Evolutionary conservation across 2,113 vertebrate species (phyloP).

Genomic region (Rhegmatorhina hoffmannsi): DNA sequence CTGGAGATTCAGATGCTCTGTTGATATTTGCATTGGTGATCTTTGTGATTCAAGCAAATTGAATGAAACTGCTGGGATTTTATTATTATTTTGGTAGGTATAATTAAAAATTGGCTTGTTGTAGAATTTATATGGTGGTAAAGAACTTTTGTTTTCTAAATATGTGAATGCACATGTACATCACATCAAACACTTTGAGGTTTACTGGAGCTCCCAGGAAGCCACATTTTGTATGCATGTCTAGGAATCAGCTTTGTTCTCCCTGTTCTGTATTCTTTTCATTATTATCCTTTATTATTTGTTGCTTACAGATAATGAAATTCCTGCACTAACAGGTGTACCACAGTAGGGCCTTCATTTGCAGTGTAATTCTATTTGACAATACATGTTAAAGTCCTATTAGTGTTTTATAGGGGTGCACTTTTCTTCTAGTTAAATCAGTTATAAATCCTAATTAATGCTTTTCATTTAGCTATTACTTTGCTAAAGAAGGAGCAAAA

Average conservation of each 20-base stretch:
- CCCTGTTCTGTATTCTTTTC: background rate
- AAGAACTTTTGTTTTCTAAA: constrained; percentile 16
- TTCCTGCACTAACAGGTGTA: background rate
- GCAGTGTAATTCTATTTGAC: constrained; percentile 4
- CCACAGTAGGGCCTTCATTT: background rate
- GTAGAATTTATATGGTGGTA: constrained; percentile 1
- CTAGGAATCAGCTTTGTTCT: constrained; percentile 26
- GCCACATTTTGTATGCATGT: background rate
- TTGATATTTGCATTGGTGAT: constrained; percentile 16
- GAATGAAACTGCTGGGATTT: background rate
- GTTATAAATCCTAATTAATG: background rate
- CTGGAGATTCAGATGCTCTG: background rate
- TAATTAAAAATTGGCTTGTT: constrained; percentile 50
- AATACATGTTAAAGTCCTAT: background rate
- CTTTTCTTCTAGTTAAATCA: background rate
- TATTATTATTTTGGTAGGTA: constrained; percentile 26
- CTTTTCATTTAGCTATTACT: background rate
- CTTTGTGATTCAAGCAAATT: background rate
- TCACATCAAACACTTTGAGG: constrained; percentile 47
- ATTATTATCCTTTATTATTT: background rate
- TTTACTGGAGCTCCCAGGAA: constrained; percentile 43
- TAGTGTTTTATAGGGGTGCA: background rate
- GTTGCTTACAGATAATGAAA: background rate
- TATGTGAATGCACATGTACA: background rate
- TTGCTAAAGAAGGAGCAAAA: background rate